Conservation (phyloP, 1,140 invertebrate genomes). For the Eufriesea mexicana region DNA sequence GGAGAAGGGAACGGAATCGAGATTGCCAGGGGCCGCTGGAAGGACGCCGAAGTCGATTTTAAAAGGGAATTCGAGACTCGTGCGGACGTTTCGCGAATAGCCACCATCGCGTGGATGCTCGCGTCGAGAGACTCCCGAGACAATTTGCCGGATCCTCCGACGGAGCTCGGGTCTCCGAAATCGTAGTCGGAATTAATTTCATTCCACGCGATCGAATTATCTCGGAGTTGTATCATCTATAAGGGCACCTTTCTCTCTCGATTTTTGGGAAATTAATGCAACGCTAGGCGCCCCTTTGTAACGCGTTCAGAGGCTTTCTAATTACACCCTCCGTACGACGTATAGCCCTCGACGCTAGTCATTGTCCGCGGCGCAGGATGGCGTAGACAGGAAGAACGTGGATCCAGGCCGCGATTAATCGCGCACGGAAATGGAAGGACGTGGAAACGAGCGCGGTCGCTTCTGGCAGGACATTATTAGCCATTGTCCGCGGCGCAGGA, state of each 20-base stretch:
- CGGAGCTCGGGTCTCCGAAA: background rate
- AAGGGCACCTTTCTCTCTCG: too few species aligned
- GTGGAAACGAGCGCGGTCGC: constrained; percentile 60
- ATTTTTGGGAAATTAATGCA: too few species aligned
- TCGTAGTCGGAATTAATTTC: too few species aligned
- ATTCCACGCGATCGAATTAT: too few species aligned
- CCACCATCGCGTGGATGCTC: background rate
- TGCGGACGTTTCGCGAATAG: background rate
- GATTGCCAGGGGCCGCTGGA: background rate
- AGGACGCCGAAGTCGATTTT: too few species aligned
- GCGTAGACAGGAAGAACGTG: background rate
- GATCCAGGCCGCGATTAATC: constrained; percentile 57
- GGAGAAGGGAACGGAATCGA: background rate
- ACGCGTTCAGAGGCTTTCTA: background rate
- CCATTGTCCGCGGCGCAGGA: background rate
- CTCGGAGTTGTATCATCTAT: too few species aligned
- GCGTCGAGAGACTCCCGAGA: background rate
- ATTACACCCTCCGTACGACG: background rate
- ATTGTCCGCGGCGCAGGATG: background rate
- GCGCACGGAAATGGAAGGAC: constrained; percentile 52
- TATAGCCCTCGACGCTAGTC: too few species aligned
- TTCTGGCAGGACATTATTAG: constrained; percentile 65
- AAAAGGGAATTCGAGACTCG: background rate
- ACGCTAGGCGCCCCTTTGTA: too few species aligned
- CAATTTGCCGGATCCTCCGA: background rate